Conservation (phyloP, 2,888 invertebrate genomes). For the Agelastica alni region DNA sequence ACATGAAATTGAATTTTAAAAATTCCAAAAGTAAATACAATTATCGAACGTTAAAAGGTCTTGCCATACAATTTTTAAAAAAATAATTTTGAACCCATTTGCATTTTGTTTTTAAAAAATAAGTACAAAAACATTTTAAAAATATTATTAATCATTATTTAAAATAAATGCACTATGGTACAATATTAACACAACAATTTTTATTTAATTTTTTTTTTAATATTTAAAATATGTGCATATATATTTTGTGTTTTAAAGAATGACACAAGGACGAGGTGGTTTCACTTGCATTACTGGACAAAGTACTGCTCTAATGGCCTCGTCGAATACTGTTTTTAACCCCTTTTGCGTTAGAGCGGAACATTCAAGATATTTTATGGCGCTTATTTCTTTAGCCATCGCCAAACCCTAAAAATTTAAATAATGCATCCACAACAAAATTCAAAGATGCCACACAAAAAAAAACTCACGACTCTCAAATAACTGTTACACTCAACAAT, state of each 20-base stretch:
- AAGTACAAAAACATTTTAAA: slow-evolving; percentile 31
- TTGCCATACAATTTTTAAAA: not conserved
- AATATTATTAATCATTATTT: slow-evolving; percentile 14
- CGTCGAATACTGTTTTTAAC: slow-evolving; percentile 98
- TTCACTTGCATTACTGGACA: slow-evolving; percentile 93
- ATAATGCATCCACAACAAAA: not conserved
- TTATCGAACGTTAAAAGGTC: not conserved
- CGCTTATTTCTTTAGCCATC: slow-evolving; percentile 95
- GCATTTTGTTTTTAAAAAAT: slow-evolving; percentile 24
- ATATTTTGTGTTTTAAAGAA: slow-evolving; percentile 34
- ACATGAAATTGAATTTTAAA: not conserved
- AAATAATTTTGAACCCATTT: slow-evolving; percentile 33
- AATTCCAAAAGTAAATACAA: not conserved
- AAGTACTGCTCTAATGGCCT: slow-evolving; percentile 97
- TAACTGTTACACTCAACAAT: not conserved
- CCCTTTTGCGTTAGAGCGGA: slow-evolving; percentile 98
- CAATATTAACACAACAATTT: slow-evolving; percentile 29
- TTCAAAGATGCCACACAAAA: too few species aligned
- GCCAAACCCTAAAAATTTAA: slow-evolving; percentile 78
- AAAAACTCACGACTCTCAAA: too few species aligned
- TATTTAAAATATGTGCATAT: too few species aligned
- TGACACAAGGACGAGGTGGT: slow-evolving; percentile 67
- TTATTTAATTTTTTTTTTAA: slow-evolving; percentile 13
- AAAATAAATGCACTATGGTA: slow-evolving; percentile 20
- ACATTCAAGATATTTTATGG: slow-evolving; percentile 97